These are phyloP conservation scores for Anseranas semipalmata DNA, from an alignment of 2,113 vertebrate species.

Conservation along the genomic window DNA sequence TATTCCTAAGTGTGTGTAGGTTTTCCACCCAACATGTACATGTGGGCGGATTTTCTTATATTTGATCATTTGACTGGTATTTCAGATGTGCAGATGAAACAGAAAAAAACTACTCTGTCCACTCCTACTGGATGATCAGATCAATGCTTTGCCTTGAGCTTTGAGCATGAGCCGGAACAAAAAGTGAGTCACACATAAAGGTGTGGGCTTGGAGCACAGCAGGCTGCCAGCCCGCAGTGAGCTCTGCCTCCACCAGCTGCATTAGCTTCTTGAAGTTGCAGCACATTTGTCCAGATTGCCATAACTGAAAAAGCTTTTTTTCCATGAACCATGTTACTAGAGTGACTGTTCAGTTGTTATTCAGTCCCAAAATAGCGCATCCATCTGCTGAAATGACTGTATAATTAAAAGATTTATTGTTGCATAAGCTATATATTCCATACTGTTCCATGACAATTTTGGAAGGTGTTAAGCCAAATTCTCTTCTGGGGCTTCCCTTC, in stretches of 20 bases:
- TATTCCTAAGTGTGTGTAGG: not conserved
- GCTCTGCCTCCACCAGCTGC: slow-evolving; percentile 40
- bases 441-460: not conserved
- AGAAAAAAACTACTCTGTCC: slow-evolving; percentile 21
- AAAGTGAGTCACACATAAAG: slow-evolving; percentile 27
- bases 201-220: slow-evolving; percentile 49
- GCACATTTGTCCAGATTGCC: slow-evolving; percentile 26
- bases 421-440: slow-evolving; percentile 36
- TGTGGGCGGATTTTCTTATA: not conserved
- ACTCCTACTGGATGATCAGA: slow-evolving; percentile 33
- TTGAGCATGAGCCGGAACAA: slow-evolving; percentile 8
- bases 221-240: not conserved
- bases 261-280: slow-evolving; percentile 2
- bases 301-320: not conserved
- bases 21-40: not conserved
- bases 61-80: slow-evolving; percentile 12
- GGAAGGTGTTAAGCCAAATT: slow-evolving; percentile 23
- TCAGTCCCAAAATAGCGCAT: slow-evolving; percentile 37
- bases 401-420: slow-evolving; percentile 42
- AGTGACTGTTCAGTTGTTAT: slow-evolving; percentile 51
- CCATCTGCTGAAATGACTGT: slow-evolving; percentile 44
- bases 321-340: slow-evolving; percentile 1
- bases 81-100: slow-evolving; percentile 1
- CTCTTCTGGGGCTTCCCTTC: slow-evolving; percentile 15
- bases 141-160: slow-evolving; percentile 19